Evolutionary conservation across 2,113 vertebrate genomes (phyloP).

Genomic region (Bettongia penicillata): DNA sequence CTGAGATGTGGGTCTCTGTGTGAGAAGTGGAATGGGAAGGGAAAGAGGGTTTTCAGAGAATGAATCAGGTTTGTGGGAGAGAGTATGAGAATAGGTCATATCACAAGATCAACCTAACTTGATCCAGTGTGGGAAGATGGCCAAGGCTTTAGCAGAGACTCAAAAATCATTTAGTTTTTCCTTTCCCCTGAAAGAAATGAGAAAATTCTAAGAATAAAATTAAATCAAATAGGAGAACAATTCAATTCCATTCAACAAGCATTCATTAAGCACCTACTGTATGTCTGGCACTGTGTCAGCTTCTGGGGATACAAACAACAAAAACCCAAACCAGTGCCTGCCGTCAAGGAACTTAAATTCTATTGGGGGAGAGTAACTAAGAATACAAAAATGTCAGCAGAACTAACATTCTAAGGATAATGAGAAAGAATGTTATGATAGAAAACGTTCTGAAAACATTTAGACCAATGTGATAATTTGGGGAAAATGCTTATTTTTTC

Average conservation of each 20-base stretch:
- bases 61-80: neutral
- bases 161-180: conserved; percentile 25
- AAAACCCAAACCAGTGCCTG: neutral
- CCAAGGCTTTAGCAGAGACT: conserved; percentile 26
- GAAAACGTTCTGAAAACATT: neutral
- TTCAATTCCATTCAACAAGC: neutral
- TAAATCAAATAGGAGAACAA: conserved; percentile 35
- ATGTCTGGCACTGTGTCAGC: neutral
- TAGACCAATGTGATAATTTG: neutral
- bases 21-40: neutral
- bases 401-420: neutral
- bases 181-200: conserved; percentile 35
- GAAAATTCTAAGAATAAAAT: conserved; percentile 39
- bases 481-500: conserved; percentile 45
- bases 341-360: neutral
- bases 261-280: neutral
- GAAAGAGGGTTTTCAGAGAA: neutral
- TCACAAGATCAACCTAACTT: neutral
- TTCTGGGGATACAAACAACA: neutral
- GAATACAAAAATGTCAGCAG: neutral
- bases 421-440: neutral
- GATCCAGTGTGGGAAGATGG: neutral
- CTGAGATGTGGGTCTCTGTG: neutral
- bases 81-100: neutral
- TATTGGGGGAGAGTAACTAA: neutral